These are phyloP conservation scores for Eptatretus atami DNA, from an alignment of 2,797 vertebrate species.

Conservation along the genomic window DNA sequence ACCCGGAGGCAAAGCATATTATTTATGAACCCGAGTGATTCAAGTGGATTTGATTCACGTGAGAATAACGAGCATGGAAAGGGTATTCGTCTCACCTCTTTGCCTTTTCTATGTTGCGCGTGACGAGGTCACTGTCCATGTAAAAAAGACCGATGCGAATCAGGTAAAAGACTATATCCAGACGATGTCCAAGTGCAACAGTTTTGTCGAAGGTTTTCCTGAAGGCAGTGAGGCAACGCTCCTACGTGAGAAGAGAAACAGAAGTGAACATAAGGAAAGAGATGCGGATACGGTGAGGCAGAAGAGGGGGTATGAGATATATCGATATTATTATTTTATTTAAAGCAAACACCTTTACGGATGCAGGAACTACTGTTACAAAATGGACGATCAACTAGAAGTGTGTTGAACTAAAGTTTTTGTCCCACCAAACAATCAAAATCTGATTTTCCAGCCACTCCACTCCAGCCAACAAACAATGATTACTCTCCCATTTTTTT, in stretches of 20 bases:
- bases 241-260: slow-evolving; percentile 18
- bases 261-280: too few species aligned
- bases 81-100: slow-evolving; percentile 32
- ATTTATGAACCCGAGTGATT: background rate
- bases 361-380: too few species aligned
- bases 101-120: slow-evolving; percentile 80
- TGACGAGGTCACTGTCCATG: slow-evolving; percentile 96
- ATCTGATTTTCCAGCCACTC: too few species aligned
- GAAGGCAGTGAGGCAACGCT: slow-evolving; percentile 62
- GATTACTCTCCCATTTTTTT: too few species aligned
- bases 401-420: too few species aligned
- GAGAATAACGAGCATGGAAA: background rate
- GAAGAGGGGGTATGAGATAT: too few species aligned
- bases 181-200: slow-evolving; percentile 59
- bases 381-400: too few species aligned
- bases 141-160: slow-evolving; percentile 85
- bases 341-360: too few species aligned
- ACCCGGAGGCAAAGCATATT: background rate
- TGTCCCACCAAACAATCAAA: too few species aligned
- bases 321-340: too few species aligned
- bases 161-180: slow-evolving; percentile 85
- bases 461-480: too few species aligned
- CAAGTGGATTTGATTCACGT: slow-evolving; percentile 6
- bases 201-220: slow-evolving; percentile 94
- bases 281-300: too few species aligned